Conservation (phyloP, 2,797 vertebrate species). For the Hydrocynus forskahlii region DNA sequence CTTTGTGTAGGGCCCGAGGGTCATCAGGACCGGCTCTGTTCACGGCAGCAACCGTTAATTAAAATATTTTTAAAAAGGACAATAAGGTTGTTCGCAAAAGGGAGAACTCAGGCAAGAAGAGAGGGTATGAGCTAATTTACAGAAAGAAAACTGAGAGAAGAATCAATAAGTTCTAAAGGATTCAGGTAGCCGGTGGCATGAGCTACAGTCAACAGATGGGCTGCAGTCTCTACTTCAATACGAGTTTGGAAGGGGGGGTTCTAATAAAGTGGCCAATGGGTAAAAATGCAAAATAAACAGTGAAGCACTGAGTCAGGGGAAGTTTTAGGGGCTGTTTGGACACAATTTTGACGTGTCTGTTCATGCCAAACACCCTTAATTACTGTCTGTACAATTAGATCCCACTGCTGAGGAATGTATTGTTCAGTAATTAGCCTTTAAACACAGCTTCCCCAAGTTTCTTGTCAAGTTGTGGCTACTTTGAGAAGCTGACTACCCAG, state of each 20-base stretch:
- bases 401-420: slow-evolving; percentile 46
- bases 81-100: no score
- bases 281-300: not conserved
- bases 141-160: no score
- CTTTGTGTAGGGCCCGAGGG: no score
- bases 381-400: slow-evolving; percentile 52
- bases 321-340: slow-evolving; percentile 33
- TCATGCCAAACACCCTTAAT: slow-evolving; percentile 49
- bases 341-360: slow-evolving; percentile 56
- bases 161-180: no score
- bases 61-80: no score
- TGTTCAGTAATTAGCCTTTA: slow-evolving; percentile 42
- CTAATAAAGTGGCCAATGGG: not conserved
- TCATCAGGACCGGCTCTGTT: no score
- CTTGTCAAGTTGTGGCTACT: not conserved
- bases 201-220: no score
- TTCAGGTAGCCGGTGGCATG: no score
- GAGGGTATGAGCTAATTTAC: no score
- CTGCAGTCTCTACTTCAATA: no score
- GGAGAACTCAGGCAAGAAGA: no score
- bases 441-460: slow-evolving; percentile 11
- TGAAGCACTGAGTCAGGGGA: not conserved
- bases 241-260: not conserved
- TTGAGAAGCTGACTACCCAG: not conserved
- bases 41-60: no score